Percentiles rank a stretch among this genome's conserved stretches.
Conservation (phyloP, 2,888 invertebrate species). For the Drosophila helvetica region DNA sequence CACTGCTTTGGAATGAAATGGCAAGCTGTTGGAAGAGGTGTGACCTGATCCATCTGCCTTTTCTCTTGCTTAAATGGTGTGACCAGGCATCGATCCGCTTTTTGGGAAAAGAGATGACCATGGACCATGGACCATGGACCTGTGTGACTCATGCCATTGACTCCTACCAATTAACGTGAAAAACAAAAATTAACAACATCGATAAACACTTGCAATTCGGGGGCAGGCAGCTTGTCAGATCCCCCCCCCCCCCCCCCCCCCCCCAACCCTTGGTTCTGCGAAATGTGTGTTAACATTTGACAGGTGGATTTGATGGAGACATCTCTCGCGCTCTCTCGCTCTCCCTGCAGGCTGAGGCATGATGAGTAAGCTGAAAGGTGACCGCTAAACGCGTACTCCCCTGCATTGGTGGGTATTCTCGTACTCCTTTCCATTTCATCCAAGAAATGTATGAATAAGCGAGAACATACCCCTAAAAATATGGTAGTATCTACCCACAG, state of each 20-base stretch:
- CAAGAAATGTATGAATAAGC: conserved; percentile 9
- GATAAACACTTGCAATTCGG: conserved; percentile 40
- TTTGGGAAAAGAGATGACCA: neutral
- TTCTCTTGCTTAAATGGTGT: neutral
- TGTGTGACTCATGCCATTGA: conserved; percentile 13
- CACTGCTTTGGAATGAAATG: too few species aligned
- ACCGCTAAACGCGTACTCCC: conserved; percentile 34
- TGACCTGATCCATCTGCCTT: neutral
- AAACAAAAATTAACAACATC: neutral
- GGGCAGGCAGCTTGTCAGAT: conserved; percentile 30
- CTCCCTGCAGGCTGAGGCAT: conserved; percentile 27
- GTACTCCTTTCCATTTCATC: neutral
- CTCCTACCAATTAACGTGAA: conserved; percentile 59
- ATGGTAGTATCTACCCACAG: neutral
- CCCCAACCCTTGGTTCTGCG: too few species aligned
- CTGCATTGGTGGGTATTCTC: neutral
- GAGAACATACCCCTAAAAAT: conserved; percentile 15
- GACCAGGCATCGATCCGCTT: neutral
- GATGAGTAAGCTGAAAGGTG: conserved; percentile 59
- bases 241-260: too few species aligned
- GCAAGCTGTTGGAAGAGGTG: too few species aligned
- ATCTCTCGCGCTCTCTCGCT: conserved; percentile 51
- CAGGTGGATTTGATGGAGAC: conserved; percentile 55
- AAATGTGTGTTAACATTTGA: conserved; percentile 66
- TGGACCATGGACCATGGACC: neutral